Conservation (phyloP, 2,113 vertebrate genomes). For the Hassar affinis region DNA sequence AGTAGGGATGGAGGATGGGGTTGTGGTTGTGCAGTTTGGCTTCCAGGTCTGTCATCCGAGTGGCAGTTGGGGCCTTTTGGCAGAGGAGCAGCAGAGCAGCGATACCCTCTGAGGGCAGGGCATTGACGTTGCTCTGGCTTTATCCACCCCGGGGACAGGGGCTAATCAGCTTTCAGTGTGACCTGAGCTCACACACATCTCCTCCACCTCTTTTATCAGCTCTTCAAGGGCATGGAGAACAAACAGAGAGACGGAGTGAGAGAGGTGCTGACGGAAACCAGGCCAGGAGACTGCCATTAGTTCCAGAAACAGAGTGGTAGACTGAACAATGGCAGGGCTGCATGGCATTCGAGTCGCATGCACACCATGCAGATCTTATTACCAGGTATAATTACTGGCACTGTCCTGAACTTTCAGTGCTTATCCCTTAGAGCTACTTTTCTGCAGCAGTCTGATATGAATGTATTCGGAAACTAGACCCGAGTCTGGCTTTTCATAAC, state of each 20-base stretch:
- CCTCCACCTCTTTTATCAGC: slow-evolving; percentile 56
- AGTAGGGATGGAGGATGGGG: not conserved
- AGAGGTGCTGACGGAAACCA: slow-evolving; percentile 44
- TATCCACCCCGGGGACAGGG: slow-evolving; percentile 50
- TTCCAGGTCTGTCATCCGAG: slow-evolving; percentile 39
- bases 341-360: slow-evolving; percentile 17
- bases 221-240: slow-evolving; percentile 49
- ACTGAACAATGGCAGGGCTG: slow-evolving; percentile 24
- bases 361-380: slow-evolving; percentile 40
- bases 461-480: not conserved
- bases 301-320: slow-evolving; percentile 43
- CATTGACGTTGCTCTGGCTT: slow-evolving; percentile 46
- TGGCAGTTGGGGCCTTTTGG: slow-evolving; percentile 34
- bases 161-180: slow-evolving; percentile 64
- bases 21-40: not conserved
- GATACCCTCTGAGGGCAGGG: slow-evolving; percentile 50
- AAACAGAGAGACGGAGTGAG: slow-evolving; percentile 30
- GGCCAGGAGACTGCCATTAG: slow-evolving; percentile 43
- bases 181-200: slow-evolving; percentile 57
- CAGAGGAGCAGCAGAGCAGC: slow-evolving; percentile 36
- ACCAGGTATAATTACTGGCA: slow-evolving; percentile 34
- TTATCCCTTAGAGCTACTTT: slow-evolving; percentile 17
- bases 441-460: slow-evolving; percentile 26
- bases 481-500: not conserved
- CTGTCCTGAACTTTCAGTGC: slow-evolving; percentile 1